phyloP scores from a whole-genome alignment of 92 coral and sea anemone species.

The Phenganax stokvisi region DNA sequence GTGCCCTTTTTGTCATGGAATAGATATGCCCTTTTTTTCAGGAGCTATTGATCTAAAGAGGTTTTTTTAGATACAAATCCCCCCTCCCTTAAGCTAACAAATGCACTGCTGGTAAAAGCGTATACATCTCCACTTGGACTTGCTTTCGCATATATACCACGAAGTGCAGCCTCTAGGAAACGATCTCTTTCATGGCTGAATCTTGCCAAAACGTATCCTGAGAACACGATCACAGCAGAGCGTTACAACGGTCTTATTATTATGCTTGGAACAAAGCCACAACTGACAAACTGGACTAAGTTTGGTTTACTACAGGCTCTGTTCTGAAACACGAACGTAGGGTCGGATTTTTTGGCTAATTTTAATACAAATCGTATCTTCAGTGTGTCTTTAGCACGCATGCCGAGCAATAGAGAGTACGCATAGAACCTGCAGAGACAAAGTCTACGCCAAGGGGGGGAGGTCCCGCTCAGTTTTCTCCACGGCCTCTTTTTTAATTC shows the following conservation, averaged over 20 bases:
- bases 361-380: not conserved
- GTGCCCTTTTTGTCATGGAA: too few species aligned
- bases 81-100: too few species aligned
- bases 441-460: too few species aligned
- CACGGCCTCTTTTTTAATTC: too few species aligned
- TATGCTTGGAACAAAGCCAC: slow-evolving; percentile 13
- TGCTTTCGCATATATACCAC: too few species aligned
- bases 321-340: slow-evolving; percentile 25
- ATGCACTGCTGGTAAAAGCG: too few species aligned
- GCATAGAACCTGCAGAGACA: not conserved
- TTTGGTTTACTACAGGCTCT: slow-evolving; percentile 6
- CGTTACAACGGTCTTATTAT: slow-evolving; percentile 14
- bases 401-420: not conserved
- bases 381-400: not conserved
- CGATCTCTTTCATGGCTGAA: slow-evolving; percentile 12
- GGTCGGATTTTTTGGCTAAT: slow-evolving; percentile 20
- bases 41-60: too few species aligned
- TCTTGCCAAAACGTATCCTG: slow-evolving; percentile 18
- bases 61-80: too few species aligned
- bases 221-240: slow-evolving; percentile 24
- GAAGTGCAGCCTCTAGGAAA: slow-evolving; percentile 15
- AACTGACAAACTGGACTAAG: slow-evolving; percentile 16
- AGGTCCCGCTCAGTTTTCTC: too few species aligned
- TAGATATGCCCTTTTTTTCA: too few species aligned
- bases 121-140: too few species aligned